Evolutionary conservation across 2,888 invertebrate species (phyloP).

Genomic region (Blastobasis adustella): DNA sequence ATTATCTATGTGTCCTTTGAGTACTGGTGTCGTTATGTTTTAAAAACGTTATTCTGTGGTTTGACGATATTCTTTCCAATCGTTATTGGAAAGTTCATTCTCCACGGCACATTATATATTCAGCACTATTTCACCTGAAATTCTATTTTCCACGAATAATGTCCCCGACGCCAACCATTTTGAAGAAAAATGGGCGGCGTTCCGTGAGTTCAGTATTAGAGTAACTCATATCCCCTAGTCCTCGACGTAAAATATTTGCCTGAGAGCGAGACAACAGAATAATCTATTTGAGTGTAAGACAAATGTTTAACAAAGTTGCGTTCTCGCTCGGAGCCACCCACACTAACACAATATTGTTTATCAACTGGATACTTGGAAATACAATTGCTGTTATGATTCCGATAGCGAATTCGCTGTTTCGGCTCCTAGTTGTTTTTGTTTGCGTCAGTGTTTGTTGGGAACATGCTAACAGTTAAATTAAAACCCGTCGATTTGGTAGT

Average conservation of each 20-base stretch:
- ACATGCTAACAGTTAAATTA: too few relatives aligned
- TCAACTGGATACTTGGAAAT: too few relatives aligned
- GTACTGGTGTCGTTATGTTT: too few relatives aligned
- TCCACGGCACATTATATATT: too few relatives aligned
- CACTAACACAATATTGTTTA: slow-evolving; percentile 26
- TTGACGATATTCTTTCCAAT: too few relatives aligned
- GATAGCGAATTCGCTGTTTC: background rate
- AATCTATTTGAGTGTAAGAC: slow-evolving; percentile 47
- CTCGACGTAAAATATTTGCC: slow-evolving; percentile 6
- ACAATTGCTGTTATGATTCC: too few relatives aligned
- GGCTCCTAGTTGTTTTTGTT: background rate
- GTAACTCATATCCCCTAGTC: slow-evolving; percentile 1
- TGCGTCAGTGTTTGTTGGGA: too few relatives aligned
- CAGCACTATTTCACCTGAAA: background rate
- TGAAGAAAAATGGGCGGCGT: background rate
- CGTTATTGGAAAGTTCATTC: too few relatives aligned
- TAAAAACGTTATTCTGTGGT: too few relatives aligned
- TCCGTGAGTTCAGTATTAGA: background rate
- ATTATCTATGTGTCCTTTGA: too few relatives aligned
- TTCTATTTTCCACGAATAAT: background rate
- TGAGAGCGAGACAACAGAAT: slow-evolving; percentile 17
- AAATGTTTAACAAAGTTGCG: slow-evolving; percentile 53
- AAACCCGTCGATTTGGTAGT: too few relatives aligned
- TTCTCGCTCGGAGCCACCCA: slow-evolving; percentile 38
- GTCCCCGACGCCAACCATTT: background rate